phyloP scores from a whole-genome alignment of 2,888 invertebrate genomes.

The Zaprionus obscuricornis region DNA sequence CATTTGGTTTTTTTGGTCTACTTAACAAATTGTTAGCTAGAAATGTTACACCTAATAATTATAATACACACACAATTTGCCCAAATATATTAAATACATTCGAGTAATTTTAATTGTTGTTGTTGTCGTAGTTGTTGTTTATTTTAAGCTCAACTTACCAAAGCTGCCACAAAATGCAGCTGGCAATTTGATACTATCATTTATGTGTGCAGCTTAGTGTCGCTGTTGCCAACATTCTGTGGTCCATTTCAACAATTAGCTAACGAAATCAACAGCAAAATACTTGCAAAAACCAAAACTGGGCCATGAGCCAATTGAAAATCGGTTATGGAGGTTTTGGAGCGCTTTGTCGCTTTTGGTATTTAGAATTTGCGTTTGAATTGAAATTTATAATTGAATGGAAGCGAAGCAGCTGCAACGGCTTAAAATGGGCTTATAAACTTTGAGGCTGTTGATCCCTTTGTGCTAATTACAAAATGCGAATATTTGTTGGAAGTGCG shows the following conservation, averaged over 20 bases:
- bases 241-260: slow-evolving; percentile 56
- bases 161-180: slow-evolving; percentile 60
- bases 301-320: slow-evolving; percentile 51
- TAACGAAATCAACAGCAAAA: slow-evolving; percentile 32
- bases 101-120: too few species aligned
- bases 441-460: slow-evolving; percentile 54
- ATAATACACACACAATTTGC: too few species aligned
- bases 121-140: too few species aligned
- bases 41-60: too few species aligned
- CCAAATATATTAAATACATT: too few species aligned
- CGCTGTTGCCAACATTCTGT: slow-evolving; percentile 30
- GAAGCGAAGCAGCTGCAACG: slow-evolving; percentile 61
- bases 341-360: too few species aligned
- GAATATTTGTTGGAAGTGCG: slow-evolving; percentile 5
- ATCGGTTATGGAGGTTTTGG: slow-evolving; percentile 39
- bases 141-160: slow-evolving; percentile 19
- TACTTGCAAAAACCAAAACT: slow-evolving; percentile 19
- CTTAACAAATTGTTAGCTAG: too few species aligned
- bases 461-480: slow-evolving; percentile 59
- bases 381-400: slow-evolving; percentile 58
- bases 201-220: slow-evolving; percentile 33
- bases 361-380: too few species aligned
- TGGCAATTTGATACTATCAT: slow-evolving; percentile 44
- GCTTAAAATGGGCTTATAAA: slow-evolving; percentile 62
- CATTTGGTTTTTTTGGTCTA: too few species aligned